A percentile compares a stretch with the other conserved stretches of the same genome.
These are phyloP conservation scores for Papilio aristodemus DNA, from an alignment of 1,140 invertebrate genomes.

Conservation along the genomic window DNA sequence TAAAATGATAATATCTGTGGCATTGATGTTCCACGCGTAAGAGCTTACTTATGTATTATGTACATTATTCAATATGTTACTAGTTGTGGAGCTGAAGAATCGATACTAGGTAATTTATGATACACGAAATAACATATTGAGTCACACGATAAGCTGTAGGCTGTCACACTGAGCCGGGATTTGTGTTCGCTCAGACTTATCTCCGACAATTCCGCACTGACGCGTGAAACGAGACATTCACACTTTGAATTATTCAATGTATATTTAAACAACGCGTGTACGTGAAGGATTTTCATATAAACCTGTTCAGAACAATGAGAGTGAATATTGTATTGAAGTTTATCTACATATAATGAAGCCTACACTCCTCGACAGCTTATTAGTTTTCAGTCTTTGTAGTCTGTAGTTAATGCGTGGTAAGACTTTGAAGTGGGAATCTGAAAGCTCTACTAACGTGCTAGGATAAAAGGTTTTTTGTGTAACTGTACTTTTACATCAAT, in stretches of 20 bases:
- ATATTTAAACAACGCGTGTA: neutral
- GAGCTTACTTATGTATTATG: no score
- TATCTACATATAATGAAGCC: neutral
- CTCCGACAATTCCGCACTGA: neutral
- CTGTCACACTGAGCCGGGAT: neutral
- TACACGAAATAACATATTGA: neutral
- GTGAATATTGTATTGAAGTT: neutral
- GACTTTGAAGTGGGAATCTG: no score
- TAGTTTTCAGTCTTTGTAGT: no score
- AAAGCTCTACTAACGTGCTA: no score
- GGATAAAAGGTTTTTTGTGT: no score
- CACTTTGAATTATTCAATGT: constrained; percentile 6
- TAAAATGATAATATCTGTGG: no score
- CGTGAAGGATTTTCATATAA: neutral
- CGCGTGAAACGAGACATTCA: neutral
- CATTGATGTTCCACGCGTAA: no score
- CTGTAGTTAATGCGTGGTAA: no score
- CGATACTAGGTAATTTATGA: neutral
- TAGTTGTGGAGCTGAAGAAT: neutral
- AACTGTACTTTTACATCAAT: no score
- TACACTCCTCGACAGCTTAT: neutral
- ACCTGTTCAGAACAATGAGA: neutral
- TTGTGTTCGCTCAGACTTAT: neutral
- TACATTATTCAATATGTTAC: neutral
- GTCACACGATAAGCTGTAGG: neutral